phyloP scores from a whole-genome alignment of 2,113 vertebrate species.

The Solea solea region DNA sequence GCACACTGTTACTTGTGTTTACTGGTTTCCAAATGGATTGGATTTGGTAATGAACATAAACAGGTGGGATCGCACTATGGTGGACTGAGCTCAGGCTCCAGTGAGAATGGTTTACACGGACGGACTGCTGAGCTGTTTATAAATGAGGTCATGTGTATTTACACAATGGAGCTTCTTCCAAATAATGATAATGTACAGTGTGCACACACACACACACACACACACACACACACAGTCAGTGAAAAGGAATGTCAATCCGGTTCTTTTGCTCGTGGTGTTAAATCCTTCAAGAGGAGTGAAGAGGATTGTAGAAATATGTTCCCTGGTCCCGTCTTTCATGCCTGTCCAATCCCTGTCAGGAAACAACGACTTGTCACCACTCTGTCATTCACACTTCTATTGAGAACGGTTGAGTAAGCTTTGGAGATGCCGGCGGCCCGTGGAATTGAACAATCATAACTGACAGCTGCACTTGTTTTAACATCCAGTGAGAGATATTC shows the following conservation, averaged over 20 bases:
- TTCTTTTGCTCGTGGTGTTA: slow-evolving; percentile 41
- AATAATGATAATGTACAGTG: slow-evolving; percentile 35
- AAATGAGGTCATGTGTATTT: slow-evolving; percentile 67
- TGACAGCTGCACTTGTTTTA: slow-evolving; percentile 31
- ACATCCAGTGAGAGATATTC: not conserved
- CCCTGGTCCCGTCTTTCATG: slow-evolving; percentile 40
- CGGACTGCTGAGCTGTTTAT: slow-evolving; percentile 53
- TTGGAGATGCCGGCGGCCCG: slow-evolving; percentile 7
- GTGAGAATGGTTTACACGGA: slow-evolving; percentile 39
- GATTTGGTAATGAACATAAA: slow-evolving; percentile 57
- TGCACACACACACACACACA: not conserved
- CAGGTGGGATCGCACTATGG: slow-evolving; percentile 47
- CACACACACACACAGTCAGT: slow-evolving; percentile 42
- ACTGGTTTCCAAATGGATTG: slow-evolving; percentile 51
- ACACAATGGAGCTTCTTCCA: slow-evolving; percentile 54
- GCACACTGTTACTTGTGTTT: slow-evolving; percentile 42
- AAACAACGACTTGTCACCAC: slow-evolving; percentile 49
- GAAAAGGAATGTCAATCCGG: slow-evolving; percentile 63
- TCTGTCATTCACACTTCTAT: slow-evolving; percentile 24
- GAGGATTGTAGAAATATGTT: slow-evolving; percentile 46
- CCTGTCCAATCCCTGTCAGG: slow-evolving; percentile 45
- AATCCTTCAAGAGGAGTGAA: slow-evolving; percentile 50
- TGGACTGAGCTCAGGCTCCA: slow-evolving; percentile 13
- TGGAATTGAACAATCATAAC: slow-evolving; percentile 28
- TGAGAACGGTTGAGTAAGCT: slow-evolving; percentile 1